phyloP scores from a whole-genome alignment of 2,113 vertebrate species.

The Picathartes gymnocephalus region DNA sequence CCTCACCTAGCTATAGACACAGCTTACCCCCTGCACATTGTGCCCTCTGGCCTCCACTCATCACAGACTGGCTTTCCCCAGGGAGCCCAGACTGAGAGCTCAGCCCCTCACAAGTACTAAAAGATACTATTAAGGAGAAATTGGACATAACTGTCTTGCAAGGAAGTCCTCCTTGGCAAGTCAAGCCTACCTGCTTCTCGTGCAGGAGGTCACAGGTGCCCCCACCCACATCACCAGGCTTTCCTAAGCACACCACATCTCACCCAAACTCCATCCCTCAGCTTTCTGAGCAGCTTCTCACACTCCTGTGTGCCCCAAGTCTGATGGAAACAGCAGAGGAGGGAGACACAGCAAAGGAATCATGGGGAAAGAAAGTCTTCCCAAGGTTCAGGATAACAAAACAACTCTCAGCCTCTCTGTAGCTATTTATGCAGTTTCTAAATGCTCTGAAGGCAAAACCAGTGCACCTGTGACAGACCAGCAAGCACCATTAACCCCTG shows the following conservation, averaged over 20 bases:
- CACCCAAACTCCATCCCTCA: background rate
- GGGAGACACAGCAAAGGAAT: background rate
- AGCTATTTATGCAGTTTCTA: background rate
- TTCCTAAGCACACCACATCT: background rate
- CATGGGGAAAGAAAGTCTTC: accelerated
- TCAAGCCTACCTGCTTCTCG: background rate
- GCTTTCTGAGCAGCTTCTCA: background rate
- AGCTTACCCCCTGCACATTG: background rate
- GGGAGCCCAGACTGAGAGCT: background rate
- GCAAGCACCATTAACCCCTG: accelerated
- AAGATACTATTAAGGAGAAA: background rate
- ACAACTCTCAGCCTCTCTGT: background rate
- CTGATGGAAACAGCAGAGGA: background rate
- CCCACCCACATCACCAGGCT: background rate
- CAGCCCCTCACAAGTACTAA: background rate
- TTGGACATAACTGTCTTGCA: background rate
- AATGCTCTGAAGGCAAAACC: background rate
- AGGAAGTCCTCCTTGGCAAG: background rate
- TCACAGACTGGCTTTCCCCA: background rate
- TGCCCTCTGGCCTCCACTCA: background rate
- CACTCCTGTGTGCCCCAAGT: background rate
- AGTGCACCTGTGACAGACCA: background rate
- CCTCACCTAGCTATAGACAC: background rate
- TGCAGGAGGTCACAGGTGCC: background rate
- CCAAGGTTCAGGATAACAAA: background rate